These are phyloP conservation scores for Ifrita kowaldi DNA, from an alignment of 2,113 vertebrate genomes.

Conservation along the genomic window DNA sequence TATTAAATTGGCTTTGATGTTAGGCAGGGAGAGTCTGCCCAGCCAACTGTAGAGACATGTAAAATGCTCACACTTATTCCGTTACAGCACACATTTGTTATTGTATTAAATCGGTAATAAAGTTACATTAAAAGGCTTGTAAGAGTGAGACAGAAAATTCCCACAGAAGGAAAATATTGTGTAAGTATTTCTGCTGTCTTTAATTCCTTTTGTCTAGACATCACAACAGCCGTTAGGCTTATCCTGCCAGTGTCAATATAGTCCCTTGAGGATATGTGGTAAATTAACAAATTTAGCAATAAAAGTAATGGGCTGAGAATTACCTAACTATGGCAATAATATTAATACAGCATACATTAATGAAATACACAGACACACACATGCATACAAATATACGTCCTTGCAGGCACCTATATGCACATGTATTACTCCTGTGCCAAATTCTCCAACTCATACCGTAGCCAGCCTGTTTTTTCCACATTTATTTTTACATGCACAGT, in stretches of 20 bases:
- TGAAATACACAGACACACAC: neutral
- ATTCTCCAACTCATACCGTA: neutral
- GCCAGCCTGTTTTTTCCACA: neutral
- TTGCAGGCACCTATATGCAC: neutral
- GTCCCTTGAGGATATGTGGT: neutral
- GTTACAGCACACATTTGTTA: neutral
- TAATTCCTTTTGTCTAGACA: slow-evolving; percentile 62
- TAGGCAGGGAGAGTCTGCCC: neutral
- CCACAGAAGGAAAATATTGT: slow-evolving; percentile 28
- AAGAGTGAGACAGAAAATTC: slow-evolving; percentile 17
- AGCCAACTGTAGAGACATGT: slow-evolving; percentile 9
- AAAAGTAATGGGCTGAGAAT: neutral
- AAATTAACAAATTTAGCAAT: slow-evolving; percentile 27
- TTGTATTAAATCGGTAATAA: slow-evolving; percentile 4
- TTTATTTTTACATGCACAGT: neutral
- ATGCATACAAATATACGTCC: neutral
- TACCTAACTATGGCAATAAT: neutral
- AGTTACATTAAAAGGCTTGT: slow-evolving; percentile 13
- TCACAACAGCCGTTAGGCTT: neutral
- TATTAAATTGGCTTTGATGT: neutral
- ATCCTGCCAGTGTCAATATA: slow-evolving; percentile 5
- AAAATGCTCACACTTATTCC: slow-evolving; percentile 14
- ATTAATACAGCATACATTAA: neutral
- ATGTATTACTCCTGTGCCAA: neutral
- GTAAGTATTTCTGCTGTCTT: slow-evolving; percentile 31